Evolutionary conservation across 2,113 vertebrate species (phyloP).

Genomic region (Hyaena hyaena): DNA sequence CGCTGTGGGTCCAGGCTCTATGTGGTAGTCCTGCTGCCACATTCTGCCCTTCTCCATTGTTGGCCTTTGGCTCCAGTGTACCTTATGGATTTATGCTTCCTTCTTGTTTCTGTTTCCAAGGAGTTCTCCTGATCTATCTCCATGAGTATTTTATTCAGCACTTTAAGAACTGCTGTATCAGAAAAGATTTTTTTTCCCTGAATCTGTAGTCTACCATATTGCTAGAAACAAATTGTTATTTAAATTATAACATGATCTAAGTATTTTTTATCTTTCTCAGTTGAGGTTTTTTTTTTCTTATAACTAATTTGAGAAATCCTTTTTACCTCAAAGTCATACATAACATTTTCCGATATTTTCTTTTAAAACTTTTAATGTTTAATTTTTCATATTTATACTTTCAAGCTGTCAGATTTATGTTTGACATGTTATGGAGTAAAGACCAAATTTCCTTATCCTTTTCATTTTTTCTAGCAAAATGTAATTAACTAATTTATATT

Average conservation of each 20-base stretch:
- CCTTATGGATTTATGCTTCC: background rate
- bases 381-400: background rate
- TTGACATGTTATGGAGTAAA: background rate
- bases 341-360: background rate
- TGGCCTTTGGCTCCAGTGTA: background rate
- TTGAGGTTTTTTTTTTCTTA: background rate
- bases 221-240: background rate
- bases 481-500: background rate
- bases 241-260: background rate
- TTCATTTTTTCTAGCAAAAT: background rate
- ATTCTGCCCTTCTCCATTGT: background rate
- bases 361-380: slow-evolving; percentile 38
- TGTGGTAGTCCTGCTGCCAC: background rate
- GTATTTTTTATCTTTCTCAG: slow-evolving; percentile 11
- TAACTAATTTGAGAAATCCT: background rate
- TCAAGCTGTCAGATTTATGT: background rate
- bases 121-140: background rate
- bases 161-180: background rate
- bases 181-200: background rate
- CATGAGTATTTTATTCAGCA: background rate
- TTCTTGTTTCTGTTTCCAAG: background rate
- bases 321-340: background rate
- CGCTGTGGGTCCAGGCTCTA: background rate
- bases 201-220: background rate
- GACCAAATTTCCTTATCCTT: background rate